Conservation (phyloP, 2,113 vertebrate species). For the Thryonomys swinderianus region DNA sequence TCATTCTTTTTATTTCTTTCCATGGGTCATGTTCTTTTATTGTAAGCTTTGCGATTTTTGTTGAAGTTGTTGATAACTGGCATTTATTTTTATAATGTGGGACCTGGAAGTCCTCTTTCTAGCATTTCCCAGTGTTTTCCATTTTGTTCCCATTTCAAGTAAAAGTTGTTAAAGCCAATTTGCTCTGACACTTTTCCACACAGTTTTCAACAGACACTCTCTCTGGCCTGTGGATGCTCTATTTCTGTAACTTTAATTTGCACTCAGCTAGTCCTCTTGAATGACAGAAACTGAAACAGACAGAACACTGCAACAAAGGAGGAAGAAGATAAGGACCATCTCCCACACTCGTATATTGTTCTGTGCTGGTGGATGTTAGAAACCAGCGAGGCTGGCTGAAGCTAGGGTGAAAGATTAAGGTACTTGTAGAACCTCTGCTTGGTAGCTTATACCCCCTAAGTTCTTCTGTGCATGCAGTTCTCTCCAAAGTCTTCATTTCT, state of each 20-base stretch:
- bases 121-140: neutral
- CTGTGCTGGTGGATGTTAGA: neutral
- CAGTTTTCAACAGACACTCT: neutral
- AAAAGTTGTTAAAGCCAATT: neutral
- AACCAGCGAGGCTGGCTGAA: neutral
- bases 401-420: no score
- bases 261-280: slow-evolving; percentile 14
- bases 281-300: neutral
- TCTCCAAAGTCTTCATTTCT: neutral
- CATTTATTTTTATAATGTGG: neutral
- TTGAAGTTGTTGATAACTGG: neutral
- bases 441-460: neutral
- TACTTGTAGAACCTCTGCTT: neutral
- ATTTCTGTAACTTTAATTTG: neutral
- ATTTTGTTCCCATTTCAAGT: neutral
- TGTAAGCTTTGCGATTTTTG: neutral
- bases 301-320: neutral
- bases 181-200: neutral
- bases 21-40: neutral
- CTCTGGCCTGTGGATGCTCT: neutral
- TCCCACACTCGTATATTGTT: neutral
- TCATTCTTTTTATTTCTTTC: neutral
- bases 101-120: neutral
- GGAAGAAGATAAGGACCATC: neutral
- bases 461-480: neutral